Evolutionary conservation across 2,888 invertebrate species (phyloP).

Genomic region (Eilema depressum): DNA sequence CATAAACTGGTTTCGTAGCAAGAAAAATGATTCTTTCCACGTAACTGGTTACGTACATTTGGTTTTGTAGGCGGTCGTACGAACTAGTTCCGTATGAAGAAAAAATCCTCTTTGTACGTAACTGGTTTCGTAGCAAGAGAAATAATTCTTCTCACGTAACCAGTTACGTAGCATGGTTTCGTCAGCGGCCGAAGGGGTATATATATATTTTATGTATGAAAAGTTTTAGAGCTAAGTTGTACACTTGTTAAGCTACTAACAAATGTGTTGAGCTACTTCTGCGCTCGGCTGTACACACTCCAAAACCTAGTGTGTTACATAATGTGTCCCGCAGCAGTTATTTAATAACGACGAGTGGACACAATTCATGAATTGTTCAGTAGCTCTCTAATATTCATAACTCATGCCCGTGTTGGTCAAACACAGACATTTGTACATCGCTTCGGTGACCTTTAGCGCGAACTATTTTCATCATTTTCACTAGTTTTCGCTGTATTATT

Average conservation of each 20-base stretch:
- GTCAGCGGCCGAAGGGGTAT: too few relatives aligned
- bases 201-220: too few relatives aligned
- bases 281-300: neutral
- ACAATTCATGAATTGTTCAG: constrained; percentile 31
- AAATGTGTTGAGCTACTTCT: neutral
- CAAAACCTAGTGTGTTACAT: neutral
- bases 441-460: neutral
- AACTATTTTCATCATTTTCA: neutral
- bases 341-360: neutral
- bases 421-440: neutral
- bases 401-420: constrained; percentile 1
- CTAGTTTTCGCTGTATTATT: neutral
- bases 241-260: neutral
- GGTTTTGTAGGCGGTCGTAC: too few relatives aligned
- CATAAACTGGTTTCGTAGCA: too few relatives aligned
- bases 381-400: constrained; percentile 54
- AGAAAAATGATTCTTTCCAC: too few relatives aligned
- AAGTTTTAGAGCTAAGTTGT: neutral
- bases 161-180: too few relatives aligned
- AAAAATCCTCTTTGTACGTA: too few relatives aligned
- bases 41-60: too few relatives aligned
- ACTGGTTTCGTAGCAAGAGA: too few relatives aligned
- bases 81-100: too few relatives aligned
- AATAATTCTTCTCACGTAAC: too few relatives aligned
- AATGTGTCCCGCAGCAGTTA: neutral